These are phyloP conservation scores for Deilephila porcellus DNA, from an alignment of 2,888 invertebrate genomes.

Conservation along the genomic window DNA sequence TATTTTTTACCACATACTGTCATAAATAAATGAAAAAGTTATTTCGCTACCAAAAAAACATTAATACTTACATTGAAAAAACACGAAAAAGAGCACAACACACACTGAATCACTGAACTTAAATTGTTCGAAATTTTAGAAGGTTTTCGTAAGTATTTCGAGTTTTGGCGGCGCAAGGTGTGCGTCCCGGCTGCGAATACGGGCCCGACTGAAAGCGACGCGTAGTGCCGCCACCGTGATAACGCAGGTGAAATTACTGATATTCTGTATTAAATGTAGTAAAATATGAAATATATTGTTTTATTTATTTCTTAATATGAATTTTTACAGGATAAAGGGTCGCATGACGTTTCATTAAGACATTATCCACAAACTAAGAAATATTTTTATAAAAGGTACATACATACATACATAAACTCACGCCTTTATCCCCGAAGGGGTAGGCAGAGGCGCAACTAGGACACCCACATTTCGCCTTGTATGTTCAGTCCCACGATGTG, in stretches of 20 bases:
- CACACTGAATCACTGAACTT: slow-evolving; percentile 5
- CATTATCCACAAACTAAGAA: no score
- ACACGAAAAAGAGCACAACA: neutral
- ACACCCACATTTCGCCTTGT: no score
- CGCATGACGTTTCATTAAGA: no score
- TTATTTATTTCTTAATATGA: no score
- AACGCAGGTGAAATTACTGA: slow-evolving; percentile 24
- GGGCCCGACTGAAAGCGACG: slow-evolving; percentile 37
- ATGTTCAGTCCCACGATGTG: no score
- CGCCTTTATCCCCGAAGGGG: no score
- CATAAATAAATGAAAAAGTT: neutral
- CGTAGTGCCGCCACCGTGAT: neutral
- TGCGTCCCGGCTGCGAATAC: slow-evolving; percentile 37
- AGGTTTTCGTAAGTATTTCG: slow-evolving; percentile 3
- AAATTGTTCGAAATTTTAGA: neutral
- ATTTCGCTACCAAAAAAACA: neutral
- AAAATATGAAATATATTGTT: no score
- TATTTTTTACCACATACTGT: neutral
- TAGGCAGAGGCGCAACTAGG: no score
- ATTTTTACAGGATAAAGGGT: no score
- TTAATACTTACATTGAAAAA: slow-evolving; percentile 7
- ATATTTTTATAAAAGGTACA: no score
- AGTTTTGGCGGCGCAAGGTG: slow-evolving; percentile 27
- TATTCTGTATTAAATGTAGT: neutral
- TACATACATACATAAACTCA: no score